phyloP scores from a whole-genome alignment of 2,888 invertebrate genomes.

The Agrochola lota region DNA sequence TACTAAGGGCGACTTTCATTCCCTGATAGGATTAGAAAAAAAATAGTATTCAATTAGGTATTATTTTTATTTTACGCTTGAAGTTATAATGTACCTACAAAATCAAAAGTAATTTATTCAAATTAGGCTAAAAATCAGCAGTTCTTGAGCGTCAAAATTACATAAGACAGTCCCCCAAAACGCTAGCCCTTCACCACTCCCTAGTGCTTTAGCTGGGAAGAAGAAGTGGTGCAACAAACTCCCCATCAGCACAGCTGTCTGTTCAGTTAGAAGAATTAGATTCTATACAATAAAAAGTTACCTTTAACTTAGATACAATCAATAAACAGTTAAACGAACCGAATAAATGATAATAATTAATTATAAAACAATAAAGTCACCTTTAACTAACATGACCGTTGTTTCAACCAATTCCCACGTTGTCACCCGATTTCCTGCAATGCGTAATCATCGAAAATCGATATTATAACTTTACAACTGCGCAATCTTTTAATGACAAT shows the following conservation, averaged over 20 bases:
- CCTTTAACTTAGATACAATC: neutral
- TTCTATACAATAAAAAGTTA: neutral
- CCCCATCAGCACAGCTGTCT: neutral
- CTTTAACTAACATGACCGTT: neutral
- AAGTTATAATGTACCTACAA: too few relatives aligned
- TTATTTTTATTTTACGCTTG: too few relatives aligned
- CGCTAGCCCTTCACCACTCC: neutral
- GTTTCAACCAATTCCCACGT: constrained; percentile 55
- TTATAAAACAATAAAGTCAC: constrained; percentile 5
- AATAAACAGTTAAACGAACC: neutral
- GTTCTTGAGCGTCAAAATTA: neutral
- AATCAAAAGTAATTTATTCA: neutral
- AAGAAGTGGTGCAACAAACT: too few relatives aligned
- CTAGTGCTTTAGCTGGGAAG: neutral
- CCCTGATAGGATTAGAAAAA: too few relatives aligned
- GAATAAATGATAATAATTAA: neutral
- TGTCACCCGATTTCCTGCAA: constrained; percentile 53
- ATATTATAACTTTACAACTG: constrained; percentile 67
- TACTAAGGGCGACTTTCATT: too few relatives aligned
- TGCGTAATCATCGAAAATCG: constrained; percentile 73
- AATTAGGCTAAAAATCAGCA: neutral
- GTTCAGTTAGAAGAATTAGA: neutral
- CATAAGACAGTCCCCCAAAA: neutral
- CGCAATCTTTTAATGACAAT: constrained; percentile 61
- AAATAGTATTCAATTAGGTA: too few relatives aligned